Percentiles rank a stretch among this genome's conserved stretches.
These are phyloP conservation scores for Thalassarche chlororhynchos DNA, from an alignment of 2,113 vertebrate genomes.

Conservation along the genomic window DNA sequence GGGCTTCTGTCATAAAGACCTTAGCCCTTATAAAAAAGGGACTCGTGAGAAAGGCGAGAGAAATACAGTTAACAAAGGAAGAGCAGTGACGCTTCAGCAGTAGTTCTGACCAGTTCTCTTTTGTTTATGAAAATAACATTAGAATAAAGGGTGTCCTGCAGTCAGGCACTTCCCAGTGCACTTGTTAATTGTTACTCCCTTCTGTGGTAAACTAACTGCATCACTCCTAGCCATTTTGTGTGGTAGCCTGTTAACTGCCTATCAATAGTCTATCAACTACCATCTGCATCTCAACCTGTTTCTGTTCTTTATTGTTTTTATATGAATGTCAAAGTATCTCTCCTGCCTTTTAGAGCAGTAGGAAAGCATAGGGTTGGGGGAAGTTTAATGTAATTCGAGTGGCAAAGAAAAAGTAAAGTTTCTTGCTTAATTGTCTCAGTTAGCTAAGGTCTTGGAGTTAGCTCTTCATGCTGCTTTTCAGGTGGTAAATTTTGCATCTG, in stretches of 20 bases:
- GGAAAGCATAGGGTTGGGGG: neutral
- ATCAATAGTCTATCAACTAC: neutral
- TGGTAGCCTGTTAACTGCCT: neutral
- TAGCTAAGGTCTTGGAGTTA: neutral
- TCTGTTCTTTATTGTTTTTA: neutral
- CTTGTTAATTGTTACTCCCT: neutral
- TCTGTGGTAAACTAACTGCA: neutral
- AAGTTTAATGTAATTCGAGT: neutral
- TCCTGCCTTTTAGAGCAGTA: neutral
- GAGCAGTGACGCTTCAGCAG: neutral
- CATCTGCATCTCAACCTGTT: neutral
- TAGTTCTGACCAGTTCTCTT: neutral
- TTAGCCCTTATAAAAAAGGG: neutral
- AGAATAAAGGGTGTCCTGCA: neutral
- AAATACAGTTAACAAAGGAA: neutral
- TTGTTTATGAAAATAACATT: neutral
- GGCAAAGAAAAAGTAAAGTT: neutral
- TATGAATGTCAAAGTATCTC: neutral
- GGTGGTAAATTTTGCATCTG: neutral
- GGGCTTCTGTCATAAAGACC: neutral
- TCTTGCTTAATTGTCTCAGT: neutral
- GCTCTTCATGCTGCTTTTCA: neutral
- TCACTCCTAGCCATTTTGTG: neutral
- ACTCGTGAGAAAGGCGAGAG: neutral
- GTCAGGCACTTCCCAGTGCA: neutral